Evolutionary conservation across 2,113 vertebrate species (phyloP), one percentile per base, ranked within the genome.

Genomic region (Rynchops niger): DNA sequence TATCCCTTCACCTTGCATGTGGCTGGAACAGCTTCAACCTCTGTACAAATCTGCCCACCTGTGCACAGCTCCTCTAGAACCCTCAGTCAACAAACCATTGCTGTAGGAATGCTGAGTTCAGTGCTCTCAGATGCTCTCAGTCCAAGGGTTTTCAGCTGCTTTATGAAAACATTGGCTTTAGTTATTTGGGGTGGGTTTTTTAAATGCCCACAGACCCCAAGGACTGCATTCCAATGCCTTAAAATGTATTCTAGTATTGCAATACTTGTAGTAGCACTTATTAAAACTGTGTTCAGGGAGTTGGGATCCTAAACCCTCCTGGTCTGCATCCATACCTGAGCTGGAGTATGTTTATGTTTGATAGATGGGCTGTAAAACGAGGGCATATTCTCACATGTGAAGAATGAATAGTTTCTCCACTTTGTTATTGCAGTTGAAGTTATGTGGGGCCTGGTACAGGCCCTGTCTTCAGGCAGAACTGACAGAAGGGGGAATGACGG

Each of bases 321-420:
- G 23, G 82, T 92, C 86, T 95, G 61, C 56, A 76, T 85, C 62
- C 49, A 65, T 73, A 93, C 66, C 23, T 4, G 0, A 63, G 80
- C 61, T 92, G n/a, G 52, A 71, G n/a, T 61, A 93, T 43, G 69
- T 61, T 95, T 71, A 63, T 5, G 5, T 95, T 95, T 96, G 96
- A 97, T 95, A 97, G 86, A 97, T 92, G 86, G 92, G 88, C 83
- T 95, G 86, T 82, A 96, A 96, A 97, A 95, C 61, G 86, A 86
- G 69, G 91, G 90, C 90, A 93, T 72, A 79, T 97, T 97, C 86
- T 96, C 94, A 95, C 56, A 2, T 97, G 82, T 78, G 91, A 95
- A 86, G 86, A 89, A 86, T 88, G 80, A 97, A 95, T 93, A 91
- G 81, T 85, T 97, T 93, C 52, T 93, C 42, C 40, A 38, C 30